Percentiles rank a stretch among this genome's conserved stretches.
These are phyloP conservation scores for Lepisosteus osseus DNA, from an alignment of 2,113 vertebrate species.

Conservation along the genomic window DNA sequence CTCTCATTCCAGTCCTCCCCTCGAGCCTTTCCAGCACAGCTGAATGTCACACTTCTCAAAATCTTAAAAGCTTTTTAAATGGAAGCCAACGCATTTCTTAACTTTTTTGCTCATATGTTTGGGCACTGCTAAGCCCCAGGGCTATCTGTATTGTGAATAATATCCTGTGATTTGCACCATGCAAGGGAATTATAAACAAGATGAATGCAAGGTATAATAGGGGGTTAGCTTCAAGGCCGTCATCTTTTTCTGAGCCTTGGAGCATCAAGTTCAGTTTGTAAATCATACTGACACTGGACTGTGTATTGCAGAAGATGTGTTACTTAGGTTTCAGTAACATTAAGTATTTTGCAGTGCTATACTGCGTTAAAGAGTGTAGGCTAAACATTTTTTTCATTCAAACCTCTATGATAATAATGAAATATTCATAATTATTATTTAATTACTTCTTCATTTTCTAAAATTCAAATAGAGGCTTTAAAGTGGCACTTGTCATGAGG, in stretches of 20 bases:
- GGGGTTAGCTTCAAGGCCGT: not conserved
- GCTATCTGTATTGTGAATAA: conserved; percentile 16
- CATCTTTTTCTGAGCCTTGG: not conserved
- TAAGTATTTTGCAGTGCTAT: not conserved
- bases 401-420: too few species aligned
- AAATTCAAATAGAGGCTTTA: too few species aligned
- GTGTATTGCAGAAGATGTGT: not conserved
- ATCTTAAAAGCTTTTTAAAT: conserved; percentile 12
- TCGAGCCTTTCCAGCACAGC: conserved; percentile 17
- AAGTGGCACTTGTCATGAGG: too few species aligned
- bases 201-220: not conserved
- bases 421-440: too few species aligned
- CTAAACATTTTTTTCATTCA: too few species aligned
- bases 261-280: not conserved
- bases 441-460: too few species aligned
- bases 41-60: conserved; percentile 20
- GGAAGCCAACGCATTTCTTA: conserved; percentile 20
- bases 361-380: too few species aligned
- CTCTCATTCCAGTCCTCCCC: conserved; percentile 6
- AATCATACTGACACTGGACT: not conserved
- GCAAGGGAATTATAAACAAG: conserved; percentile 1
- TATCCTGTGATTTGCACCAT: conserved; percentile 13
- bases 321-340: not conserved
- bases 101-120: conserved; percentile 17
- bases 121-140: conserved; percentile 12